phyloP scores from a whole-genome alignment of 2,797 vertebrate species.

The Capromys pilorides region DNA sequence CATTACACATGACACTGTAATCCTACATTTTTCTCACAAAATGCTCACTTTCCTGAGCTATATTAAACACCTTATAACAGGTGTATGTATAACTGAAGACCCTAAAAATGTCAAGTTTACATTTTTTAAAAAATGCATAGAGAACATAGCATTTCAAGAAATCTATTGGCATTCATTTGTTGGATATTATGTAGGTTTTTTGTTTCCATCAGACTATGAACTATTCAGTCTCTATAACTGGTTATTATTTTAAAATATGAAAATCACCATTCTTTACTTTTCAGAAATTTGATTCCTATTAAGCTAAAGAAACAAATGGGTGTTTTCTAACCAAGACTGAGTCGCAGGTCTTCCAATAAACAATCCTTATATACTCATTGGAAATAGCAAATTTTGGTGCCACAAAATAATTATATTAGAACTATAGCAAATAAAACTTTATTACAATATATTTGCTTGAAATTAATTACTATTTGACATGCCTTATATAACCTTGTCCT shows the following conservation, averaged over 20 bases:
- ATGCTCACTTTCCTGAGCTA: constrained; percentile 86
- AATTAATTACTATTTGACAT: constrained; percentile 81
- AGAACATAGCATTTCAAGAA: constrained; percentile 75
- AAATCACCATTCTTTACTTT: constrained; percentile 36
- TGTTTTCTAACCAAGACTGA: constrained; percentile 62
- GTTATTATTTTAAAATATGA: constrained; percentile 78
- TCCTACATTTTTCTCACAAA: constrained; percentile 82
- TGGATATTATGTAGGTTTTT: constrained; percentile 73
- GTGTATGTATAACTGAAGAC: constrained; percentile 84
- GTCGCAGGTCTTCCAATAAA: constrained; percentile 57
- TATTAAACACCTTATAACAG: constrained; percentile 88
- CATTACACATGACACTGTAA: constrained; percentile 70
- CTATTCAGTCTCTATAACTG: constrained; percentile 58
- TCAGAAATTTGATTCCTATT: constrained; percentile 59
- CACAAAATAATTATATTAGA: constrained; percentile 76
- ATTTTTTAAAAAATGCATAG: constrained; percentile 78
- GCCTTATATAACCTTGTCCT: constrained; percentile 74
- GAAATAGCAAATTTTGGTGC: constrained; percentile 74
- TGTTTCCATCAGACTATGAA: constrained; percentile 57
- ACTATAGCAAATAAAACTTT: constrained; percentile 77
- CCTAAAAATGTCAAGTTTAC: constrained; percentile 81
- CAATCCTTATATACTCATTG: constrained; percentile 39
- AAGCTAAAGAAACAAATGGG: constrained; percentile 62
- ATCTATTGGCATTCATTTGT: constrained; percentile 67
- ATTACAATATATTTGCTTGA: constrained; percentile 76